A percentile compares a stretch with the other conserved stretches of the same genome.
phyloP scores from a whole-genome alignment of 2,797 vertebrate species.

The Tachyglossus aculeatus region DNA sequence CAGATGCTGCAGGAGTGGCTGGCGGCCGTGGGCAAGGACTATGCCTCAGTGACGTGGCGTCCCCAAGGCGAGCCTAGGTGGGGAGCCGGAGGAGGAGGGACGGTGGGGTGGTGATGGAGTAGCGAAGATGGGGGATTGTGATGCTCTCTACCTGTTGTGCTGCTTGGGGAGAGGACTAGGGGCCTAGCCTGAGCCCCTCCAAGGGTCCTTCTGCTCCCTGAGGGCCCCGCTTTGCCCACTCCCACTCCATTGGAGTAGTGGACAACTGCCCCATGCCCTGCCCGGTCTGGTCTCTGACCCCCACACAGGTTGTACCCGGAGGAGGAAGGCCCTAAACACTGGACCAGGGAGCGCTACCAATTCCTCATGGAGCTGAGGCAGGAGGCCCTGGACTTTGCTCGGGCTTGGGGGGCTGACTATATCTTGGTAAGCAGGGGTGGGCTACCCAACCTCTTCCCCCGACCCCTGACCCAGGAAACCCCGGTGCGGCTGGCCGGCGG shows the following conservation, averaged over 20 bases:
- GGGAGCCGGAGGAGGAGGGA: constrained; percentile 48
- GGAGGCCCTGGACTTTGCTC: constrained; percentile 88
- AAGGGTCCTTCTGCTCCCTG: too few species aligned
- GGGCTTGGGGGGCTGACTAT: constrained; percentile 87
- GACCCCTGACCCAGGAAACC: not conserved
- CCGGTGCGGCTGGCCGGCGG: not conserved
- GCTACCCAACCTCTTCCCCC: not conserved
- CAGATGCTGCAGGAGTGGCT: constrained; percentile 91
- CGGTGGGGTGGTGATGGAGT: too few species aligned
- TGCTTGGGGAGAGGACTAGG: not conserved
- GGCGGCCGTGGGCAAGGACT: constrained; percentile 79
- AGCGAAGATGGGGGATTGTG: not conserved
- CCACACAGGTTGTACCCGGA: constrained; percentile 83
- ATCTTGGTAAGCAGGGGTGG: constrained; percentile 83
- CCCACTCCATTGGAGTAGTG: too few species aligned
- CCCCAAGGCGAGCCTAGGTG: constrained; percentile 86
- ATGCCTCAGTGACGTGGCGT: constrained; percentile 88
- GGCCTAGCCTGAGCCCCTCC: too few species aligned
- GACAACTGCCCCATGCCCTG: not conserved
- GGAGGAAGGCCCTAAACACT: constrained; percentile 92
- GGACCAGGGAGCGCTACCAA: constrained; percentile 89
- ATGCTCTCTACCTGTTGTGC: too few species aligned
- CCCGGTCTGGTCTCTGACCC: not conserved
- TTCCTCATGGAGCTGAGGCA: constrained; percentile 96
- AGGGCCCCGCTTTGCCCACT: too few species aligned